These are phyloP conservation scores for Drosophila demipolita DNA, from an alignment of 2,888 invertebrate genomes.

Conservation along the genomic window DNA sequence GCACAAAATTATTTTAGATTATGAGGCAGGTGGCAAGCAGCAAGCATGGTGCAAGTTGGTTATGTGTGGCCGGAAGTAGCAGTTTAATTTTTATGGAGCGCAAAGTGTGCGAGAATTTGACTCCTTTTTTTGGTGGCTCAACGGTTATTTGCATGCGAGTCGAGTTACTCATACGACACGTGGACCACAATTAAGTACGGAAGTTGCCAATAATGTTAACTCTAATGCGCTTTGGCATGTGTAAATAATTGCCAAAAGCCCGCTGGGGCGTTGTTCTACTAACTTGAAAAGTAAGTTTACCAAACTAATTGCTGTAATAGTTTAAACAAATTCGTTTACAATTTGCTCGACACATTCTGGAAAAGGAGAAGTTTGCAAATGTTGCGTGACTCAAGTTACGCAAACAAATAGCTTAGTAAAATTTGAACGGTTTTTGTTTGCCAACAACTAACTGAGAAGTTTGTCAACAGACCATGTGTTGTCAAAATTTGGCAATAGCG, in stretches of 20 bases:
- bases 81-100: constrained; percentile 76
- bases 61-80: constrained; percentile 61
- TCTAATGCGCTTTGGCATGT: constrained; percentile 36
- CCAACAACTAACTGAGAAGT: neutral
- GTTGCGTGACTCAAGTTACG: neutral
- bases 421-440: neutral
- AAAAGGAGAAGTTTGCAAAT: constrained; percentile 1
- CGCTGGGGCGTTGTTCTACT: neutral
- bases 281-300: neutral
- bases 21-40: constrained; percentile 40
- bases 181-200: constrained; percentile 55
- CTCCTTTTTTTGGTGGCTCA: neutral
- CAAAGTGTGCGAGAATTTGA: constrained; percentile 49
- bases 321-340: constrained; percentile 3
- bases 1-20: constrained; percentile 79
- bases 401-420: neutral
- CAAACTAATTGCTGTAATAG: constrained; percentile 4
- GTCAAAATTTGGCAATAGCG: neutral
- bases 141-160: constrained; percentile 42
- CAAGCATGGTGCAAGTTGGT: constrained; percentile 5
- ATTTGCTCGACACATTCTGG: neutral
- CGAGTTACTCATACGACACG: constrained; percentile 59
- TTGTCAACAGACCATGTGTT: neutral
- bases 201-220: constrained; percentile 38
- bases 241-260: constrained; percentile 34